Conservation (phyloP, 2,888 invertebrate species). For the Platycheirus albimanus region DNA sequence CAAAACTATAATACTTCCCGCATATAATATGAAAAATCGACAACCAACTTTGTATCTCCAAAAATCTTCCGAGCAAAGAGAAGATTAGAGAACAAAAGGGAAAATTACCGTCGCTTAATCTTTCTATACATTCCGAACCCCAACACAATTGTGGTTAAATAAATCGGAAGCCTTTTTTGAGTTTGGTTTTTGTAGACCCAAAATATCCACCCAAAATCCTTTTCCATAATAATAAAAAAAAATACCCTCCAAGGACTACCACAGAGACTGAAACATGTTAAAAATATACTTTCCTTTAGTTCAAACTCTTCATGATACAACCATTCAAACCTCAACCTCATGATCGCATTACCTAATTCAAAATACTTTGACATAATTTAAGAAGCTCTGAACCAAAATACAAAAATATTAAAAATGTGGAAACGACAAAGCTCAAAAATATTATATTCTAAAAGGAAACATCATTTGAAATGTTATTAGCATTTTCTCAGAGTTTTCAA, state of each 20-base stretch:
- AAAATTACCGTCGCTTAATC: no score
- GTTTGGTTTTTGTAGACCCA: no score
- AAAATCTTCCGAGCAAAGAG: no score
- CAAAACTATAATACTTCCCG: no score
- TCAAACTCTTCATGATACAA: conserved; percentile 13
- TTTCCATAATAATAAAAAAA: no score
- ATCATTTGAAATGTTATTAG: conserved; percentile 65
- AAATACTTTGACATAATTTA: conserved; percentile 60
- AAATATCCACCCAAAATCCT: no score
- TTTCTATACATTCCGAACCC: no score
- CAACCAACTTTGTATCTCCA: no score
- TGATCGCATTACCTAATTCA: conserved; percentile 30
- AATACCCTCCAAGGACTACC: conserved; percentile 5
- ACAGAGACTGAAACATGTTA: conserved; percentile 43
- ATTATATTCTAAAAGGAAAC: conserved; percentile 52
- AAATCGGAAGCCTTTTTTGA: no score
- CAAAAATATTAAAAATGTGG: neutral
- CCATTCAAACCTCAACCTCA: conserved; percentile 17
- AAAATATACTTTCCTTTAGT: conserved; percentile 45
- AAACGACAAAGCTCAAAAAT: conserved; percentile 30
- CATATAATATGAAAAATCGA: no score
- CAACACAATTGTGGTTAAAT: no score
- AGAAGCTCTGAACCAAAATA: neutral
- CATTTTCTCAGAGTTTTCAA: conserved; percentile 52
- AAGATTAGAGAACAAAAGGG: no score